Evolutionary conservation across 2,113 vertebrate species (phyloP).

Genomic region (Esox niger): DNA sequence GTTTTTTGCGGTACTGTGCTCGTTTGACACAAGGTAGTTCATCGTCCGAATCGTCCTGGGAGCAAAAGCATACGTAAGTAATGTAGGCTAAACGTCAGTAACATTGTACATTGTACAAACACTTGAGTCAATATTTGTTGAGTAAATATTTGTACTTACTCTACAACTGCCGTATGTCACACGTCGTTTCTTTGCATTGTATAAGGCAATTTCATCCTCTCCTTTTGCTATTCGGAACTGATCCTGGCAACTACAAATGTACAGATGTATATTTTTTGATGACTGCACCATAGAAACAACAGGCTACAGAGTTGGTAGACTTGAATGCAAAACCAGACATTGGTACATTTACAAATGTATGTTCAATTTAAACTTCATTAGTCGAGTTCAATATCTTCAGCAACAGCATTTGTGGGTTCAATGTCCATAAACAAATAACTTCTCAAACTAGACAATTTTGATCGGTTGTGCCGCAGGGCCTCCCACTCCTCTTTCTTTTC

Average conservation of each 20-base stretch:
- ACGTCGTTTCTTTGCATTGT: slow-evolving; percentile 80
- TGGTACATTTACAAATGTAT: not conserved
- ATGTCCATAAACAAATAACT: too few species aligned
- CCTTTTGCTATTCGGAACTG: slow-evolving; percentile 82
- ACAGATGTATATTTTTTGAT: too few species aligned
- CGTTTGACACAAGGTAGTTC: slow-evolving; percentile 65
- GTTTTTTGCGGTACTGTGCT: slow-evolving; percentile 68
- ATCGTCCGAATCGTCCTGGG: slow-evolving; percentile 80
- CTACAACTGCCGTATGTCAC: slow-evolving; percentile 70
- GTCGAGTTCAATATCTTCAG: not conserved
- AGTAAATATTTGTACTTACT: slow-evolving; percentile 42
- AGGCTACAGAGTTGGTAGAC: too few species aligned
- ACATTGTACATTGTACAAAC: not conserved
- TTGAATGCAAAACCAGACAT: too few species aligned
- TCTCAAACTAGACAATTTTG: too few species aligned
- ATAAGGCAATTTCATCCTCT: slow-evolving; percentile 84
- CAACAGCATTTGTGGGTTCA: too few species aligned
- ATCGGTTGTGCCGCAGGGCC: too few species aligned
- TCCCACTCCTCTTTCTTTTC: too few species aligned
- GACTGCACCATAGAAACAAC: too few species aligned
- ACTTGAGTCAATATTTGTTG: not conserved
- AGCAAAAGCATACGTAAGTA: not conserved
- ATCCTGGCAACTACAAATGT: slow-evolving; percentile 82
- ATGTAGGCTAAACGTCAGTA: not conserved
- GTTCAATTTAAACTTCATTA: not conserved